phyloP scores from a whole-genome alignment of 2,113 vertebrate species.

The Microcebus lehilahytsara region DNA sequence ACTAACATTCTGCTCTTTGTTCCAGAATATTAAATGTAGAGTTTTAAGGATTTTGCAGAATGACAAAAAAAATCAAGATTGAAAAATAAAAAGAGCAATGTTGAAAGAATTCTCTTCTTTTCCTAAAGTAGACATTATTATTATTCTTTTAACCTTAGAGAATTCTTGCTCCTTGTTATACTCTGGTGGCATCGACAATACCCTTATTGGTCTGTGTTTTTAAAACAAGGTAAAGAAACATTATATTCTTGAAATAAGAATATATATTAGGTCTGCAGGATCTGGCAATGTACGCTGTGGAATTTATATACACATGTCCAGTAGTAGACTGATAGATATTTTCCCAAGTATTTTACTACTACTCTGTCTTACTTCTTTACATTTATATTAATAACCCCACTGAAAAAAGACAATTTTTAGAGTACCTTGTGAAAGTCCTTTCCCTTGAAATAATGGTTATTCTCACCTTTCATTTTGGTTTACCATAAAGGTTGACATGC shows the following conservation, averaged over 20 bases:
- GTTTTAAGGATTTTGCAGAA: background rate
- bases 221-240: conserved; percentile 70
- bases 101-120: background rate
- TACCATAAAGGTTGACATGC: background rate
- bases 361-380: conserved; percentile 67
- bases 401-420: conserved; percentile 9
- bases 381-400: conserved; percentile 59
- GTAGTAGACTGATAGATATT: conserved; percentile 62
- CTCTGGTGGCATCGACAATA: background rate
- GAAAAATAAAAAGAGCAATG: background rate
- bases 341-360: conserved; percentile 47
- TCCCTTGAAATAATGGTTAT: conserved; percentile 14
- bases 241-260: conserved; percentile 22
- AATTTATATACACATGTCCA: conserved; percentile 71
- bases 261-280: conserved; percentile 47
- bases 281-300: conserved; percentile 56
- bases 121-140: background rate
- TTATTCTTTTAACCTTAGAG: background rate
- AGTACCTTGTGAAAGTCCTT: conserved; percentile 18
- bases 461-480: background rate
- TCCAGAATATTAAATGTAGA: background rate
- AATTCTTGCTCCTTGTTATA: background rate
- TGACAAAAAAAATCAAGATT: background rate
- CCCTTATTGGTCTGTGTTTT: conserved; percentile 62
- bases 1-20: background rate